Percentiles rank a stretch among this genome's conserved stretches.
Conservation (phyloP, 2,797 vertebrate species). For the Tenualosa ilisha region DNA sequence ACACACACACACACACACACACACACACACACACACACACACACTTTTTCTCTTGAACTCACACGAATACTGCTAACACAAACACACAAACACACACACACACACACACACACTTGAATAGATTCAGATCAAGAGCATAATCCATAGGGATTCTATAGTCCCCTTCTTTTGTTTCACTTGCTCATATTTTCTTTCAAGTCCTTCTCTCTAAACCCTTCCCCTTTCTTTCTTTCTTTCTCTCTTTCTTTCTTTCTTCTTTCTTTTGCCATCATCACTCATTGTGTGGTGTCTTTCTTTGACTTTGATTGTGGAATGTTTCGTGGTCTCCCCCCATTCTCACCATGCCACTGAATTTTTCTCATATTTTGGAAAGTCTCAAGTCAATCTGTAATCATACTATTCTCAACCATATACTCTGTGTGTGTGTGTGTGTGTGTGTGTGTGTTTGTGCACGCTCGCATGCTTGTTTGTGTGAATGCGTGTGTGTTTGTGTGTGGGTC, state of each 20-base stretch:
- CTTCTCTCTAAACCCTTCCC: not conserved
- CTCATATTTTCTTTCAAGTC: slow-evolving; percentile 12
- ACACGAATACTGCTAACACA: not conserved
- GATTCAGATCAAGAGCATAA: slow-evolving; percentile 1
- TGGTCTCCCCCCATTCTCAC: slow-evolving; percentile 9
- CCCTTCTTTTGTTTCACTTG: slow-evolving; percentile 16
- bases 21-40: slow-evolving; percentile 19
- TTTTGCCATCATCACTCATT: not conserved
- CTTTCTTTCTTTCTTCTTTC: slow-evolving; percentile 17
- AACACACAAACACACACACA: not conserved
- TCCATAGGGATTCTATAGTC: not conserved
- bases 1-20: slow-evolving; percentile 10
- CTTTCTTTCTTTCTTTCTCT: not conserved
- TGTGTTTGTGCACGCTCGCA: too few relatives aligned
- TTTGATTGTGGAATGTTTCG: not conserved
- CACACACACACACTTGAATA: not conserved
- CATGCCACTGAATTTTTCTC: too few relatives aligned
- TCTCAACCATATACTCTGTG: not conserved
- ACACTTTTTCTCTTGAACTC: not conserved
- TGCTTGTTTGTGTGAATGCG: too few relatives aligned
- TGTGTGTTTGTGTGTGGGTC: not conserved
- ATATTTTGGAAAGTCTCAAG: not conserved
- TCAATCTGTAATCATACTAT: not conserved
- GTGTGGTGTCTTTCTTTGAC: not conserved
- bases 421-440: too few relatives aligned